Evolutionary conservation across 2,888 invertebrate species (phyloP).

Genomic region (Euspilapteryx auroguttella): DNA sequence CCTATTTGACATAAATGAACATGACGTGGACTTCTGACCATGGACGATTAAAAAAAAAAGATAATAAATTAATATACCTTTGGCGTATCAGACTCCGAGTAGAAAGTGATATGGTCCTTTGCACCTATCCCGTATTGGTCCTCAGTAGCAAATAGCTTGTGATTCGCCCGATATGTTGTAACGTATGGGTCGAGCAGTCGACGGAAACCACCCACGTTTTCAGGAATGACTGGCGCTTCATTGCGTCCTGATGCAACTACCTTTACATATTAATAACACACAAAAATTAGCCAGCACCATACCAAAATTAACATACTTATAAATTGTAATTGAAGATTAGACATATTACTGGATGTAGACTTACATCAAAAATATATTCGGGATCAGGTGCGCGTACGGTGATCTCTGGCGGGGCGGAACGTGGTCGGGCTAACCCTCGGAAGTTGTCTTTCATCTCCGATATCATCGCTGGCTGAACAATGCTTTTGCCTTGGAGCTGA

Average conservation of each 20-base stretch:
- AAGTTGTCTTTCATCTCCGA: constrained; percentile 47
- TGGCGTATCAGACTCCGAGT: constrained; percentile 32
- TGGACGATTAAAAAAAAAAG: no score
- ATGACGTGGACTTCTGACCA: no score
- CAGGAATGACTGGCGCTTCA: constrained; percentile 32
- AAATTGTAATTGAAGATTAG: no score
- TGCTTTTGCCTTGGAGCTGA: constrained; percentile 30
- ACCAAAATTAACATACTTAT: no score
- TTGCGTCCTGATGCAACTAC: constrained; percentile 41
- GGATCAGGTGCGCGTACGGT: constrained; percentile 30
- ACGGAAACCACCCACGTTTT: constrained; percentile 23
- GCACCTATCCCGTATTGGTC: constrained; percentile 40
- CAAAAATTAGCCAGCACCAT: no score
- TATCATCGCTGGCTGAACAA: constrained; percentile 23
- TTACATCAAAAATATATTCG: constrained; percentile 42
- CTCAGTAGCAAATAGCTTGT: constrained; percentile 29
- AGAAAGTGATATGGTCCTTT: constrained; percentile 46
- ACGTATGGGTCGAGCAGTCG: constrained; percentile 38
- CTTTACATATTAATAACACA: no score
- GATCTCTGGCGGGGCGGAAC: constrained; percentile 27
- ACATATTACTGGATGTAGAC: constrained; percentile 10
- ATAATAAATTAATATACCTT: no score
- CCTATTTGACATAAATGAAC: constrained; percentile 18
- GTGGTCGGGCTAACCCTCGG: constrained; percentile 21
- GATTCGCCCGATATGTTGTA: constrained; percentile 27